Evolutionary conservation across 2,888 invertebrate species (phyloP).

Genomic region (Pantelozetes paolii): DNA sequence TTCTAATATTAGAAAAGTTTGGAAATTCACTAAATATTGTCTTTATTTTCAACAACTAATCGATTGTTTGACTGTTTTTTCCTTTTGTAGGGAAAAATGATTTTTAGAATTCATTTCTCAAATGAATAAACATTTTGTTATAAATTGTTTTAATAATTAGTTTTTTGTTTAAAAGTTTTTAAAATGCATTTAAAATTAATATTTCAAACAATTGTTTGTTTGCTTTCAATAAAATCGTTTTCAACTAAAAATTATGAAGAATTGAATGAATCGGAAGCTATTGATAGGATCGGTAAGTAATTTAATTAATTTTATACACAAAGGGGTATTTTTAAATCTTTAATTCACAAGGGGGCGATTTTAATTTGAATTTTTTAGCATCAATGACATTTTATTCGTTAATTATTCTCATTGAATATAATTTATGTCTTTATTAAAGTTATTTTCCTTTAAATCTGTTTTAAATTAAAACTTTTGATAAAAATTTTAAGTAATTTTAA

Average conservation of each 20-base stretch:
- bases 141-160: background rate
- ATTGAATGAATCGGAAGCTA: background rate
- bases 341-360: too few species aligned
- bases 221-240: background rate
- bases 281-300: background rate
- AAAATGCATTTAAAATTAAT: background rate
- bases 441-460: too few species aligned
- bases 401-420: too few species aligned
- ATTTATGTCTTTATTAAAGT: too few species aligned
- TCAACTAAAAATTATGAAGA: background rate
- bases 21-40: background rate
- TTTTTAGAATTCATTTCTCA: background rate
- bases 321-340: too few species aligned
- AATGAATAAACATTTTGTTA: background rate
- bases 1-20: background rate
- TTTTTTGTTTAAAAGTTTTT: background rate
- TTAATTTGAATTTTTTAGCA: too few species aligned
- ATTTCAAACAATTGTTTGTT: background rate
- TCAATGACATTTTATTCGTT: too few species aligned
- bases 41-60: background rate
- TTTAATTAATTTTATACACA: background rate
- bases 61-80: background rate
- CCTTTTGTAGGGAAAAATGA: background rate
- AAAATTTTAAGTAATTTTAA: too few species aligned
- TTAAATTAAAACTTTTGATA: too few species aligned